phyloP scores from a whole-genome alignment of 2,888 invertebrate species.

The Orchestes rusci region DNA sequence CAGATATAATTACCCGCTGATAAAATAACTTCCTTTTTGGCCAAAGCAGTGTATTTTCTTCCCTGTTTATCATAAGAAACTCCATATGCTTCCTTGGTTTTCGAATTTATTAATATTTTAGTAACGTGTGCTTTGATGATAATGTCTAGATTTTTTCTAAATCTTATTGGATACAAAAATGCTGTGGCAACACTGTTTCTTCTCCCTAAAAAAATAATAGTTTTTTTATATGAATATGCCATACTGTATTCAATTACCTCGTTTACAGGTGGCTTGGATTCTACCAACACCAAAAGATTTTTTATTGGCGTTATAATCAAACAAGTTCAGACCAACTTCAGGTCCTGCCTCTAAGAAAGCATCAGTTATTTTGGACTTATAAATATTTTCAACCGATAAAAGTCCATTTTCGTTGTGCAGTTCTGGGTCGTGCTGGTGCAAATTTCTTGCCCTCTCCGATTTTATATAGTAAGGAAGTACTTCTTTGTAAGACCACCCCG shows the following conservation, averaged over 20 bases:
- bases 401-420: conserved; percentile 58
- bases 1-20: conserved; percentile 45
- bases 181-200: conserved; percentile 53
- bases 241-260: conserved; percentile 18
- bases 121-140: conserved; percentile 50
- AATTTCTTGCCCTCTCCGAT: conserved; percentile 46
- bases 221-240: not conserved
- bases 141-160: conserved; percentile 53
- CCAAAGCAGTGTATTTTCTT: conserved; percentile 33
- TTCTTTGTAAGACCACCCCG: conserved; percentile 59
- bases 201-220: conserved; percentile 38
- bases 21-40: conserved; percentile 51
- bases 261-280: conserved; percentile 43
- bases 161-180: conserved; percentile 48
- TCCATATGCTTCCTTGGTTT: conserved; percentile 43
- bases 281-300: conserved; percentile 39
- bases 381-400: conserved; percentile 54
- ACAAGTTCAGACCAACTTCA: conserved; percentile 40
- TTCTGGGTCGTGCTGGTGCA: conserved; percentile 46
- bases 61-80: conserved; percentile 40
- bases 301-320: conserved; percentile 42
- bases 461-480: conserved; percentile 70
- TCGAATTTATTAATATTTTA: conserved; percentile 49
- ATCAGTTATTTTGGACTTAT: conserved; percentile 42
- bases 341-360: conserved; percentile 37